phyloP scores from a whole-genome alignment of 2,797 vertebrate species.

The Picus viridis region DNA sequence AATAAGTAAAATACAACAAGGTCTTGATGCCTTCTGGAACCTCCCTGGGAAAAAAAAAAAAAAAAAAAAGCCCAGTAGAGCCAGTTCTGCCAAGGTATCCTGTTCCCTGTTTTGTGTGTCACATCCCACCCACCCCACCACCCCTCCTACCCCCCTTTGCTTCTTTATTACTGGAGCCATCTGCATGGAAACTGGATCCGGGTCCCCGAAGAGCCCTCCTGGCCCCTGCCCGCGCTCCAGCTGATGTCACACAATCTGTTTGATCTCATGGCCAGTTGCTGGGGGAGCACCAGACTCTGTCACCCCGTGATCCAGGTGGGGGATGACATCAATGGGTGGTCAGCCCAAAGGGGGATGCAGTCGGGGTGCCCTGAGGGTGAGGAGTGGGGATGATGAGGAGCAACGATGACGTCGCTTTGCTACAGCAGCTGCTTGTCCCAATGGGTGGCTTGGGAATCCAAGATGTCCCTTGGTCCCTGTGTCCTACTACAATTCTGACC shows the following conservation, averaged over 20 bases:
- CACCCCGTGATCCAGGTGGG: background rate
- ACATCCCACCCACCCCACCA: background rate
- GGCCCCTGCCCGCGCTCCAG: slow-evolving; percentile 48
- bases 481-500: background rate
- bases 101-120: slow-evolving; percentile 14
- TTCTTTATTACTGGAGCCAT: slow-evolving; percentile 44
- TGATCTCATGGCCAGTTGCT: slow-evolving; percentile 50
- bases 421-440: accelerated
- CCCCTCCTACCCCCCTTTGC: background rate
- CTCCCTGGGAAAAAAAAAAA: background rate
- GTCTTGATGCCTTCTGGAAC: slow-evolving; percentile 13
- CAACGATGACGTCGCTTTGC: background rate
- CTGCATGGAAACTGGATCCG: slow-evolving; percentile 58
- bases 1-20: slow-evolving; percentile 37
- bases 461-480: background rate
- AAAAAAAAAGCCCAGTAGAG: slow-evolving; percentile 2
- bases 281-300: background rate
- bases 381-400: background rate
- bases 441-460: accelerated
- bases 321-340: background rate
- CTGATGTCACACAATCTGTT: slow-evolving; percentile 64
- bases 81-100: slow-evolving; percentile 54
- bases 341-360: background rate
- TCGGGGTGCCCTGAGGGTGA: background rate
- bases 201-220: slow-evolving; percentile 30